Conservation (phyloP, 92 coral and sea anemone species). For the Anthopleura xanthogrammica region DNA sequence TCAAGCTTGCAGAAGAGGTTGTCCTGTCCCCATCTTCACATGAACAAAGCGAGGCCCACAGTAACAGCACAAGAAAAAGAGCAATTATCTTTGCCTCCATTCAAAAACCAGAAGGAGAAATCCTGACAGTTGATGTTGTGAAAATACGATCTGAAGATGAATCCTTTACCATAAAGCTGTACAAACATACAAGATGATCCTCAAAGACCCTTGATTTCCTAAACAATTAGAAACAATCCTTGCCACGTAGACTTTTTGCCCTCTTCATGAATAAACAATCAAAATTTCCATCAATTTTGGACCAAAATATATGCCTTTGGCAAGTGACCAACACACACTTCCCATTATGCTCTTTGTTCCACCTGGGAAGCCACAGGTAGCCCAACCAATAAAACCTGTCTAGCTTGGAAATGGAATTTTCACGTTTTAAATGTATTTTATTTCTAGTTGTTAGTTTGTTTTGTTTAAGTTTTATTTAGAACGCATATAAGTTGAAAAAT, state of each 20-base stretch:
- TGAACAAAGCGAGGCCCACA: conserved; percentile 11
- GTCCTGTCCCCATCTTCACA: conserved; percentile 10
- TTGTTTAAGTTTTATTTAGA: too few species aligned
- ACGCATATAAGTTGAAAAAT: too few species aligned
- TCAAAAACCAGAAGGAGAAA: neutral
- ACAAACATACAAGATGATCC: neutral
- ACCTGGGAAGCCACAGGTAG: conserved; percentile 4
- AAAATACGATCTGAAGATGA: neutral
- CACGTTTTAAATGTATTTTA: too few species aligned
- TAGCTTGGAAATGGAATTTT: too few species aligned
- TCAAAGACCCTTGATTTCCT: neutral
- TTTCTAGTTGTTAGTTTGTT: too few species aligned
- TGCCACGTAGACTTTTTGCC: neutral
- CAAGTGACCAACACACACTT: neutral
- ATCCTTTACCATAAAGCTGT: neutral
- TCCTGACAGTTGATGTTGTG: neutral
- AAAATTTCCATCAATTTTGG: neutral
- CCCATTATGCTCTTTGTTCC: conserved; percentile 10
- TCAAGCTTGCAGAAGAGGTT: neutral
- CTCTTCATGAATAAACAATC: neutral
- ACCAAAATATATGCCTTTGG: neutral
- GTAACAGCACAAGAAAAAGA: neutral
- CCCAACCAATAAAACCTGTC: neutral
- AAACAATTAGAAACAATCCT: neutral
- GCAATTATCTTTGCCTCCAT: neutral